Base-by-base conservation (phyloP, 1,140 invertebrate species). In the Patella vulgata region DNA sequence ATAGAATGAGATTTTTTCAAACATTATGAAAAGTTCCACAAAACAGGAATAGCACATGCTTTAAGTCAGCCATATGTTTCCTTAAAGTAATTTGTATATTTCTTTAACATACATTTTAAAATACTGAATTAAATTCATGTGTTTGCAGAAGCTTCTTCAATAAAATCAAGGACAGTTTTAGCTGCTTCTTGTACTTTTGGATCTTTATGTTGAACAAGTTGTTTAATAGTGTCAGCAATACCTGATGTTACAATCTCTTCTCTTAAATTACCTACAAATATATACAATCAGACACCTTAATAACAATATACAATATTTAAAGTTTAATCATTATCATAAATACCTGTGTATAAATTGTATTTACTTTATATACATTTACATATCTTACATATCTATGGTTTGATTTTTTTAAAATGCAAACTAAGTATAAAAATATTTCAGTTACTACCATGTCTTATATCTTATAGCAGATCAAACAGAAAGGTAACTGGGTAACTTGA, bases 231-330 rank as follows among this genome's bases (percentile, higher is more conserved):
- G 25, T 75, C 75, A 44, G 65, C 19, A 31, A 74, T 58, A 9
- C 69, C 66, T 12, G 73, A 70, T 14, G 48, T 66, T 9, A 73
- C 27, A 11, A 75, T 44, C 36, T 78, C 75, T 36, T 75, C 71
- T 17, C 62, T 48, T 17, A 78, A 54, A 55, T 59, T 63, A 44
- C 63, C 75, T 78, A 66, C 2, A 67, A 62, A 43, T 28, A 33
- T 43, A 60, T 30, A 30, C n/a, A n/a, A n/a, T n/a, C n/a, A n/a
- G n/a, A 56, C 6, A 51, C 8, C 54, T 39, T 23, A 11, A 28
- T 43, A 23, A 55, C 40, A 33, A 25, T 25, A 44, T 17, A 53
- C 60, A 53, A 42, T 3, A 33, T 17, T 3, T 40, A 47, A 17
- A 51, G 1, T 17, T 12, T 17, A 53, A 12, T 19, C 36, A 27